Evolutionary conservation across 2,888 invertebrate species (phyloP), one percentile per base, ranked within the genome.

Genomic region (Cenopis cana): DNA sequence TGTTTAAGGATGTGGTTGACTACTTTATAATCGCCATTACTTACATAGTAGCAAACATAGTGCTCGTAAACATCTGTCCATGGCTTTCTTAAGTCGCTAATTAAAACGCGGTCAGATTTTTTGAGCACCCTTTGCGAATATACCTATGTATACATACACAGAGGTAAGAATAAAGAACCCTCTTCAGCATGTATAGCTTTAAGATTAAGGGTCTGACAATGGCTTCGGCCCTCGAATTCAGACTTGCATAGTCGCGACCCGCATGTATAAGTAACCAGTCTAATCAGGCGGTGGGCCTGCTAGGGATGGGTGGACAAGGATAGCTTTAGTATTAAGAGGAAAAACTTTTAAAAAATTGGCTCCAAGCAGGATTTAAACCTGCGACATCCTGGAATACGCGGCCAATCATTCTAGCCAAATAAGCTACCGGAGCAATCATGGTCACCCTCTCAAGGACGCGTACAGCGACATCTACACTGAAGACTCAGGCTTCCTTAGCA

Each of bases 191-290:
- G 38, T 64, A 64, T 24, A 64, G 36, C 62, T 38, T 54, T 20
- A 20, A 54, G 38, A 38, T 64, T 36, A 64, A 64, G 52, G 54
- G 52, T 24, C 64, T 52, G 29, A 36, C n/a, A 20, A 54, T 54
- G 36, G n/a, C 20, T 24, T 20, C 38, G 24, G 9, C 52, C 64
- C 52, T n/a, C 24, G 38, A 64, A 54, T 64, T 64, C 17, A 50
- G 52, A 64, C 54, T 64, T 54, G 64, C 64, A 64, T 54, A 20
- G 38, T 36, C 52, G 52, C 20, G 64, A 54, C 64, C 64, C 38
- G 64, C 64, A 64, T 64, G 64, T 54, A 64, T 64, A 64, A 64
- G 52, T 54, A 54, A 38, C 50, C 4, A n/a, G 24, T 24, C 54
- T 54, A 54, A 64, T 54, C 62, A 38, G 52, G 20, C 12, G 29